Conservation (phyloP, 2,888 invertebrate species). For the Megalurothrips usitatus region DNA sequence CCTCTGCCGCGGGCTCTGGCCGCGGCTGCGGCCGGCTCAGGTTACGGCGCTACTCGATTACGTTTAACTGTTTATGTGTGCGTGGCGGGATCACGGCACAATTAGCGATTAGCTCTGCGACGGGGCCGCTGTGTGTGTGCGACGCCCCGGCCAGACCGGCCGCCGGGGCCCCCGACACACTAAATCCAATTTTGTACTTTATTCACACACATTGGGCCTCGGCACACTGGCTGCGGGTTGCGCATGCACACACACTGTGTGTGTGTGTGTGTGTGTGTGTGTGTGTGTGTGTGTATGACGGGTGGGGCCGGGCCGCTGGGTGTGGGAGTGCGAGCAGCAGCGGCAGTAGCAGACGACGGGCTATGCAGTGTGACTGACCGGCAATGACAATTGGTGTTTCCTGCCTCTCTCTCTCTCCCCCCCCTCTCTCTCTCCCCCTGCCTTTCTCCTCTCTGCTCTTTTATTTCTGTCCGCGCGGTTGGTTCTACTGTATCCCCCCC, state of each 20-base stretch:
- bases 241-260: background rate
- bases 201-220: background rate
- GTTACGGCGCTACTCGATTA: too few species aligned
- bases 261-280: background rate
- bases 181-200: constrained; percentile 7
- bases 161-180: background rate
- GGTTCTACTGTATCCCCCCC: too few species aligned
- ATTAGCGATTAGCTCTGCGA: too few species aligned
- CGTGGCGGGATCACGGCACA: too few species aligned
- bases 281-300: background rate
- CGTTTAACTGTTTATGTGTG: too few species aligned
- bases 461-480: background rate
- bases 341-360: background rate
- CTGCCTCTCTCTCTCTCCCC: background rate
- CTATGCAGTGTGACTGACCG: constrained; percentile 8
- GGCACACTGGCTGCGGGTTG: background rate
- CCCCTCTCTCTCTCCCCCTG: background rate
- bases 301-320: background rate
- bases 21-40: too few species aligned
- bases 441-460: background rate
- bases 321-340: background rate
- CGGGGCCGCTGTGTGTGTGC: too few species aligned
- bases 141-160: too few species aligned
- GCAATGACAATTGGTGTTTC: constrained; percentile 17
- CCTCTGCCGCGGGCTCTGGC: too few species aligned